Base-by-base conservation (phyloP, 2,113 vertebrate genomes). In the Ageneiosus marmoratus region DNA sequence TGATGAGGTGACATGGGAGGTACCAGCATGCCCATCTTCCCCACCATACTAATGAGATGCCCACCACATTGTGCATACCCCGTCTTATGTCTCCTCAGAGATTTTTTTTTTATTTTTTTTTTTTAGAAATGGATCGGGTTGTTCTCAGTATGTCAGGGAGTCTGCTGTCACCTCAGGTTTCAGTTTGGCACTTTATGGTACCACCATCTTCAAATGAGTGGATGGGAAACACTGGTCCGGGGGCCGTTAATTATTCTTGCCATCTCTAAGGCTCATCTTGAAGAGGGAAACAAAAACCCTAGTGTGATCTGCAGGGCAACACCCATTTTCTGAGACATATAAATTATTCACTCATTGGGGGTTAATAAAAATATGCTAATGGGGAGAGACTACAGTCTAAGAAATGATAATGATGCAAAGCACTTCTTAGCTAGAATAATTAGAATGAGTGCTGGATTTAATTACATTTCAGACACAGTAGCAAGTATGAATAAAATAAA, bases 291-390 rank as follows among this genome's bases (percentile, higher is more conserved):
- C 63, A 84, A 79, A 56, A 80, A 24, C 6, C 37, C 84, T 44
- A 72, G 69, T 75, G 80, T 50, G 74, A 63, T 62, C 69, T 70
- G 56, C 56, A 74, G 72, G 29, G 27, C 41, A 62, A 88, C 63
- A 75, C 65, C 73, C 10, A 34, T 69, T 83, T 37, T 60, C 13
- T 2, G 60, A 81, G 83, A 81, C 62, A 15, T 87, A 84, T 85
- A 81, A 88, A 83, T 88, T 82, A 85, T 88, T 88, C 58, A 84
- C 85, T 86, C 76, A 29, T 37, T 79, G 50, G 73, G 72, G 83
- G 81, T 86, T 86, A 89, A 89, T 88, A 85, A 89, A 86, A 88
- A 88, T 86, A 86, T 89, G 86, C 85, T 82, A 88, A 89, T 88
- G 29, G 44, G 48, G 41, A 80, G 70, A 80, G 51, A 81, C 76